Conservation (phyloP, 2,113 vertebrate species). For the Pangasianodon hypophthalmus region DNA sequence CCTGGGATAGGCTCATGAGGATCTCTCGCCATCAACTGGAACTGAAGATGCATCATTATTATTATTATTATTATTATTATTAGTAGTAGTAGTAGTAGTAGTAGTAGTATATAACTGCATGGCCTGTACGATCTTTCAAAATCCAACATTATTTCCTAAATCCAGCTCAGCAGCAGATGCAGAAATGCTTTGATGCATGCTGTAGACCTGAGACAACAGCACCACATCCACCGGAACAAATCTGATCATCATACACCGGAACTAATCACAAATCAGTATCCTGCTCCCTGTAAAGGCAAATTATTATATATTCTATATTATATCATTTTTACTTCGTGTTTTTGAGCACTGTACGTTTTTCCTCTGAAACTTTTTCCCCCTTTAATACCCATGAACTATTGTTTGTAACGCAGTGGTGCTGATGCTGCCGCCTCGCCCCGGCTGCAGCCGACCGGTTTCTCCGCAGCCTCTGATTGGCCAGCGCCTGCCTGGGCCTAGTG, state of each 20-base stretch:
- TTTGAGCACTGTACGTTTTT: not conserved
- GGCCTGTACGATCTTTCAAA: not conserved
- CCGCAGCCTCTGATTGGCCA: constrained; percentile 50
- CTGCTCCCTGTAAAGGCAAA: not conserved
- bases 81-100: too few species aligned
- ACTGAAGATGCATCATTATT: not conserved
- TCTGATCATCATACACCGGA: not conserved
- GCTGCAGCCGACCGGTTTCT: not conserved
- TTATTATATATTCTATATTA: not conserved
- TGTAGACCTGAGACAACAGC: not conserved
- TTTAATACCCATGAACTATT: not conserved
- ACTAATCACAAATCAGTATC: not conserved
- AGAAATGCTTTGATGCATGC: not conserved
- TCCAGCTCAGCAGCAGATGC: not conserved
- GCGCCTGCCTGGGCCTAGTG: constrained; percentile 27
- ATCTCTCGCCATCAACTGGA: not conserved
- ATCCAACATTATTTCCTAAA: not conserved
- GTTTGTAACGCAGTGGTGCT: constrained; percentile 29
- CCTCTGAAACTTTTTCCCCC: not conserved
- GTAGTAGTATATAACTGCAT: not conserved
- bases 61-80: not conserved
- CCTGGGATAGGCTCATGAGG: not conserved
- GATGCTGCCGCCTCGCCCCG: constrained; percentile 30
- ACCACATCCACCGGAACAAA: not conserved
- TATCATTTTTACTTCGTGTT: not conserved